Evolutionary conservation across 2,113 vertebrate species (phyloP), one percentile per base, ranked within the genome.

Genomic region (Collichthys lucidus): DNA sequence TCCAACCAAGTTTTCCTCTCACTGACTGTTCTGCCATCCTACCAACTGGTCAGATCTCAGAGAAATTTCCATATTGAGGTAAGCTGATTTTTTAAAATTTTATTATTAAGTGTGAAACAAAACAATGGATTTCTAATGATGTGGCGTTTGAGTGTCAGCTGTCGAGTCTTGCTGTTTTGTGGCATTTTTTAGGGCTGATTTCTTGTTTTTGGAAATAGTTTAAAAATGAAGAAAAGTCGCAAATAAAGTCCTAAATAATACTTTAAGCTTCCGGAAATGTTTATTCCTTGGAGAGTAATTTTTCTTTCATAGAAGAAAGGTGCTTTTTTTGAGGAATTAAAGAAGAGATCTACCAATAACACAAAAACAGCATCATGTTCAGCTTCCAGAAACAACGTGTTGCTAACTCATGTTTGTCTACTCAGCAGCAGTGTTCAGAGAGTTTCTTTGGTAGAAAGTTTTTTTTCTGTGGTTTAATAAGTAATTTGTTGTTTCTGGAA

Each of bases 51-150:
- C 90, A 74, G 74, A 82, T 64, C 80, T 56, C 19, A 15, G 68
- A 85, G 72, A 77, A 59, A 67, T 53, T 66, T 71, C 71, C 14
- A 77, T 4, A 75, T 20, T 65, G 65, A 93, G 93, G 94, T 95
- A 90, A 93, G 90, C 8, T 14, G 2, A 42, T 56, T 67, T 76
- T 29, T 42, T 2, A 16, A n/a, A 8, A 7, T 31, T 26, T 31
- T 12, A 46, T 31, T 60, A 0, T 8, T 12, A 44, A 2, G 4
- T n/a, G 16, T 49, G 4, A 52, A 67, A 44, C 2, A 55, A 53
- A 19, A 20, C 2, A 35, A 6, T 49, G 12, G 12, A 31, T 77
- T 59, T 20, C 12, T 17, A 19, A 53, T 20, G 15, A 35, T 64
- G 40, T 71, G 8, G 56, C 35, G 35, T 35, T 2, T 40, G 15